phyloP scores from a whole-genome alignment of 2,797 vertebrate species.

The Labeo calbasu region DNA sequence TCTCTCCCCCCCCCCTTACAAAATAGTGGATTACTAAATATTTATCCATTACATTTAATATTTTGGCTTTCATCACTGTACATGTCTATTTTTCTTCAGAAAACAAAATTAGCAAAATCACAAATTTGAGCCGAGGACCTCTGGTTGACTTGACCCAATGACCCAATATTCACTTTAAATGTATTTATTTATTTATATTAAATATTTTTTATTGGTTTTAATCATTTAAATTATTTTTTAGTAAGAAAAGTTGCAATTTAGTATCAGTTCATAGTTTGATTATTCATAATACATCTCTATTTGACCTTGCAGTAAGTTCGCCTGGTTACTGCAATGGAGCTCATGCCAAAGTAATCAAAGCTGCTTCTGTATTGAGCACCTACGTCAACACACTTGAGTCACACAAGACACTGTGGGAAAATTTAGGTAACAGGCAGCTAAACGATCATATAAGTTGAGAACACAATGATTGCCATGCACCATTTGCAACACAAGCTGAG shows the following conservation, averaged over 20 bases:
- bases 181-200: no score
- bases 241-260: not conserved
- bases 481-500: not conserved
- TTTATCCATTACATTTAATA: no score
- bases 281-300: not conserved
- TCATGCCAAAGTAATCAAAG: conserved; percentile 22
- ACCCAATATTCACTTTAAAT: no score
- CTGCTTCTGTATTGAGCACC: not conserved
- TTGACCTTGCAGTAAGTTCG: conserved; percentile 9
- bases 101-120: no score
- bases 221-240: not conserved
- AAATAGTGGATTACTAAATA: no score
- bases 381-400: not conserved
- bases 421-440: not conserved
- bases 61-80: no score
- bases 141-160: no score
- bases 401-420: not conserved
- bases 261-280: not conserved
- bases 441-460: not conserved
- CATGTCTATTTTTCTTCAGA: no score
- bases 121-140: no score
- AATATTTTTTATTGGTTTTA: no score
- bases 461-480: not conserved
- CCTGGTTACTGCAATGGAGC: not conserved
- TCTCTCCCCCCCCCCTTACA: no score